A percentile compares a stretch with the other conserved stretches of the same genome.
Evolutionary conservation across 2,888 invertebrate genomes (phyloP).

Genomic region (Lasioglossum calceatum): DNA sequence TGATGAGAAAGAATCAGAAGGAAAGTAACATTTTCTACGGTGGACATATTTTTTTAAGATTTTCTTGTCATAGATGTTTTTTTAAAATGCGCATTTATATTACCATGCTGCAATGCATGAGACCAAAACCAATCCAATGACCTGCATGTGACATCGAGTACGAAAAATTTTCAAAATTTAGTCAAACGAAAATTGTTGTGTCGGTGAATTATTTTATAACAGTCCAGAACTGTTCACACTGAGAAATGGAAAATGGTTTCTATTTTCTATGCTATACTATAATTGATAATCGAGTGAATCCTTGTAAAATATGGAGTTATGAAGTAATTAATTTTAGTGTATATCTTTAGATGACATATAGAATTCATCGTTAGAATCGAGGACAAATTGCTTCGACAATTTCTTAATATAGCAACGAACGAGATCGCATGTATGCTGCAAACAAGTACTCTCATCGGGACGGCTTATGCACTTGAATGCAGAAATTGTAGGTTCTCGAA

Average conservation of each 20-base stretch:
- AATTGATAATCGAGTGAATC: neutral
- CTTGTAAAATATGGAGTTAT: neutral
- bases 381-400: neutral
- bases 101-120: neutral
- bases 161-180: neutral
- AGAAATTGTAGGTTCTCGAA: neutral
- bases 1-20: neutral
- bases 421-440: neutral
- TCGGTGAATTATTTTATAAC: neutral
- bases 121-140: neutral
- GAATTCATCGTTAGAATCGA: neutral
- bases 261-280: neutral
- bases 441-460: slow-evolving; percentile 9
- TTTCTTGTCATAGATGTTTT: too few relatives aligned
- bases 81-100: too few relatives aligned
- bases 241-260: too few relatives aligned
- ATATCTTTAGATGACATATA: neutral
- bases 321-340: neutral
- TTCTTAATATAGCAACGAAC: slow-evolving; percentile 15
- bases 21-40: neutral
- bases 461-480: neutral
- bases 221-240: neutral
- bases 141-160: too few relatives aligned
- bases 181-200: neutral
- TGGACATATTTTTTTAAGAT: too few relatives aligned